A percentile compares a stretch with the other conserved stretches of the same genome.
Evolutionary conservation across 2,113 vertebrate genomes (phyloP).

Genomic region (Sebastes schlegelii): DNA sequence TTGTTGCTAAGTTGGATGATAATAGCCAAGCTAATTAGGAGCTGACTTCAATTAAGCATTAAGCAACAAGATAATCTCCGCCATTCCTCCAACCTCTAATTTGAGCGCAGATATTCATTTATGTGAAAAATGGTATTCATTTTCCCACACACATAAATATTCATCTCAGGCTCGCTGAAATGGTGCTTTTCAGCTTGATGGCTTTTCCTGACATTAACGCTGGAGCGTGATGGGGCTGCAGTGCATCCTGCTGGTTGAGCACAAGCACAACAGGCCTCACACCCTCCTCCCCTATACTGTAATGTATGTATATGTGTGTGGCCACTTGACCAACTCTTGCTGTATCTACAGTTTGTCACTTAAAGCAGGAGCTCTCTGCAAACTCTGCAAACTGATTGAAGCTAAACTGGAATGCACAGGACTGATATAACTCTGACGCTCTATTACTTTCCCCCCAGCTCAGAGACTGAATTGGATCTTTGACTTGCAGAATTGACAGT

Average conservation of each 20-base stretch:
- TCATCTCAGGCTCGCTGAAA: conserved; percentile 60
- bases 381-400: conserved; percentile 33
- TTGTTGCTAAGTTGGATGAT: conserved; percentile 75
- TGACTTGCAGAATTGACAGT: conserved; percentile 17
- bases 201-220: conserved; percentile 44
- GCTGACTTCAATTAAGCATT: conserved; percentile 80
- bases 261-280: conserved; percentile 65
- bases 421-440: conserved; percentile 24
- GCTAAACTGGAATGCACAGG: conserved; percentile 39
- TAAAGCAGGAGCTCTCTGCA: conserved; percentile 35
- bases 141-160: conserved; percentile 77
- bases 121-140: conserved; percentile 78
- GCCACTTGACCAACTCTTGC: conserved; percentile 34
- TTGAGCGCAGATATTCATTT: conserved; percentile 79
- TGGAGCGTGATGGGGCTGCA: conserved; percentile 65
- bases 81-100: conserved; percentile 79
- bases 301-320: background rate
- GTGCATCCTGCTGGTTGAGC: conserved; percentile 77
- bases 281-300: background rate
- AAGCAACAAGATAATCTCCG: conserved; percentile 78
- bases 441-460: conserved; percentile 4
- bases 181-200: conserved; percentile 54
- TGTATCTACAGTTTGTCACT: conserved; percentile 37
- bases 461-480: conserved; percentile 30
- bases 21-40: conserved; percentile 80